Base-by-base conservation (phyloP, 2,797 vertebrate species). In the Enteromius argenteus region DNA sequence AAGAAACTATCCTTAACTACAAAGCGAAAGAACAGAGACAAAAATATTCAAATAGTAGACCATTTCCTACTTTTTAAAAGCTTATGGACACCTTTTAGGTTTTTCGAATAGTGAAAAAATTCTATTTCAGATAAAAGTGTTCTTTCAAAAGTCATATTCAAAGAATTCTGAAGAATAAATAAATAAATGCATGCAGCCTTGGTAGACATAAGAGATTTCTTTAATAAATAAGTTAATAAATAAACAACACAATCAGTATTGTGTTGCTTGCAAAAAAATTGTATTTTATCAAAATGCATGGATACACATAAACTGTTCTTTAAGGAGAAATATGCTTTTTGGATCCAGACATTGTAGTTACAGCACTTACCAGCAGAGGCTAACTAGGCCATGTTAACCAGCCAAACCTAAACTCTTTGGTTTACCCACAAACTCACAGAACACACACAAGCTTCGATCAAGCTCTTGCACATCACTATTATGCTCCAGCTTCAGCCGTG, bases 381-480 rank as follows among this genome's bases (percentile, higher is more conserved):
- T 64, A 32, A 64, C 30, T 32, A 64, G 60, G 27, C 27, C 27
- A 35, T 21, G 46, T 9, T 49, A 49, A 53, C 51, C 73, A 64
- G 27, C 23, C 60, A 64, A 64, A 64, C 23, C 56, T 44, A n/a
- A 21, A 53, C 44, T 66, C 7, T 30, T 21, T 66, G 5, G 3
- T 64, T 46, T 11, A 66, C 30, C 23, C 44, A 64, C 69, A 73
- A 42, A 80, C 32, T 58, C 17, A 51, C 27, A 74, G 15, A 60
- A 42, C 42, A 37, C n/a, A 62, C 15, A 51, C 30, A 6, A 58
- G 35, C 66, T 44, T 23, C 10, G 17, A 58, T 51, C 66, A 60
- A 76, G 77, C 76, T 11, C 23, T 62, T 4, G 42, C 53, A 27
- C 83, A 85, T 46, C 67, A 67, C 51, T 80, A 37, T 85, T 11